Base-by-base conservation (phyloP, 30 jellyfish, hydroid and myxozoan species). In the Mastigias papua region DNA sequence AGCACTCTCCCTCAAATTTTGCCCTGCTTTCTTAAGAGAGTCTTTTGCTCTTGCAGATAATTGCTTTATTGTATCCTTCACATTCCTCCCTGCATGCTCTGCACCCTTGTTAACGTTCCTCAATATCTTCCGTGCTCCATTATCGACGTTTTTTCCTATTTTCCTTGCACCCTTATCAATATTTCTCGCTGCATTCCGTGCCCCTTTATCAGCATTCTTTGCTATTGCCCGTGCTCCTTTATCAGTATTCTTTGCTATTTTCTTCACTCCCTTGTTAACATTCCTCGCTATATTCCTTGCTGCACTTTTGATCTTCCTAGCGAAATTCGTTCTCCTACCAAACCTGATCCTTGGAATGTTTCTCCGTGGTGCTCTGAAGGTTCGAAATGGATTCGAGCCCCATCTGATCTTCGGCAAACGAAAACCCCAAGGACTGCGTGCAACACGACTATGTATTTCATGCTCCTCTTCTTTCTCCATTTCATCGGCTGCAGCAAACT, bases 1-100 rank as follows among this genome's bases (percentile, higher is more conserved):
- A 8, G 33, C 88, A 63, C 0, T 71, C 77, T 26, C 31, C 32
- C 88, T 76, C 60, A 5, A 48, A 32, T 76, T 76, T 48, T 35
- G 42, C 30, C n/a, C 63, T n/a, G 76, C 69, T 57, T 51, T 76
- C 29, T 65, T 30, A 11, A 51, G 34, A 51, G 64, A 61, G 15
- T 35, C 69, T 54, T 65, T 58, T 48, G 76, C 76, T 26, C 57
- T 76, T n/a, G 51, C 9, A 10, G 69, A 48, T 2, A 26, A 27
- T 28, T 65, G 22, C 69, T 65, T 63, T 0, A 76, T 23, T 1
- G 15, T 76, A 32, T 54, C 26, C 11, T 65, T 65, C 19, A 65
- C 76, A 22, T 76, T 51, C 7, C 62, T 49, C 8, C 48, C 42
- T 4, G 42, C 77, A 21, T 17, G 22, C 16, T 28, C 60, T 23